A percentile compares a stretch with the other conserved stretches of the same genome.
These are phyloP conservation scores for Acleris literana DNA, from an alignment of 2,888 invertebrate genomes.

Conservation along the genomic window DNA sequence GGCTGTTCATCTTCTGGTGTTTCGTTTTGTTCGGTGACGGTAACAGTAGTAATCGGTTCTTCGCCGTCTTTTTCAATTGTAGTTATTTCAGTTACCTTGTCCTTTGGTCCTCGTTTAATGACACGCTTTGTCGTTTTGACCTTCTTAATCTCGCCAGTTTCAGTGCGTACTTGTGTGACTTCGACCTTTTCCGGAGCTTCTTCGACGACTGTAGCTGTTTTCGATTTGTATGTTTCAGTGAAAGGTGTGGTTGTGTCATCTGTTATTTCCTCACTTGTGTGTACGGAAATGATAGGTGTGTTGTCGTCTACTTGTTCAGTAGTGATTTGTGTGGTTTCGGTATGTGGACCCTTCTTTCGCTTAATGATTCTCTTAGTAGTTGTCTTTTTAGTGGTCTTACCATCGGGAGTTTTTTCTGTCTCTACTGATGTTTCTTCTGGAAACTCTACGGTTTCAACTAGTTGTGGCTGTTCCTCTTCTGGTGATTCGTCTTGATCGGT, in stretches of 20 bases:
- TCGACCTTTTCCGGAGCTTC: slow-evolving; percentile 46
- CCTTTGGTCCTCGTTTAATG: slow-evolving; percentile 45
- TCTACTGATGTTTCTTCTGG: slow-evolving; percentile 43
- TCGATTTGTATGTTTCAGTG: slow-evolving; percentile 43
- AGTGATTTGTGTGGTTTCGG: slow-evolving; percentile 55
- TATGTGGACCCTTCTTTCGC: slow-evolving; percentile 52
- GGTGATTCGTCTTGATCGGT: too few species aligned
- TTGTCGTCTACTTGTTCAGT: slow-evolving; percentile 72
- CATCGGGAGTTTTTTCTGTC: slow-evolving; percentile 30
- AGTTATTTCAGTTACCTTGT: slow-evolving; percentile 44
- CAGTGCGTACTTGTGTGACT: slow-evolving; percentile 44
- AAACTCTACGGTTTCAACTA: neutral
- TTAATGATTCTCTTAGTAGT: slow-evolving; percentile 60
- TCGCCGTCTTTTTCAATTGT: slow-evolving; percentile 44
- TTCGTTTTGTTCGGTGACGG: slow-evolving; percentile 38
- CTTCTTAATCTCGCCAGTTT: slow-evolving; percentile 49
- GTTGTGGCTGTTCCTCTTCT: too few species aligned
- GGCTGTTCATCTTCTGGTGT: slow-evolving; percentile 4
- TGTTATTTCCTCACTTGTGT: slow-evolving; percentile 57
- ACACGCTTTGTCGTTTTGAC: slow-evolving; percentile 52
- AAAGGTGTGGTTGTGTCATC: slow-evolving; percentile 61
- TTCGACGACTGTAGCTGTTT: slow-evolving; percentile 49
- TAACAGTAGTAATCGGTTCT: slow-evolving; percentile 45
- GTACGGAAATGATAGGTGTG: slow-evolving; percentile 64
- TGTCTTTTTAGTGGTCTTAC: slow-evolving; percentile 25